Base-by-base conservation (phyloP, 2,797 vertebrate species). In the Etheostoma perlongum region DNA sequence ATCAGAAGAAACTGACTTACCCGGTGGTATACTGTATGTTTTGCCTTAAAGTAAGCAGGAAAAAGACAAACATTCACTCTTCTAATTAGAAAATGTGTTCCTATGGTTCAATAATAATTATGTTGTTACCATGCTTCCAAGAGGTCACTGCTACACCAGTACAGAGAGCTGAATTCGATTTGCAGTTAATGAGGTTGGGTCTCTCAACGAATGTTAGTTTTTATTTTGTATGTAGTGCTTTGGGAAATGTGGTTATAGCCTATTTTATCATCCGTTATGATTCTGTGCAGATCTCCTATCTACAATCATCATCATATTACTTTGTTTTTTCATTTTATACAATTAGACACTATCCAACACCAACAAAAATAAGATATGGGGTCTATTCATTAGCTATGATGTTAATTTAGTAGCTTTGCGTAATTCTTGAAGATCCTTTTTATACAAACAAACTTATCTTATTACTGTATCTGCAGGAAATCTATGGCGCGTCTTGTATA, bases 71-170 rank as follows among this genome's bases (percentile, higher is more conserved):
- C 79, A 83, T 78, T 85, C 71, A 57, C 33, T 69, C 33, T 68
- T 83, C 57, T 92, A 91, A 93, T 91, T 89, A 74, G 83, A 89
- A 86, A 88, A 83, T 72, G 61, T 88, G 83, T 89, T 82, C 67
- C 49, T 74, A 53, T 87, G 84, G 89, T 91, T 91, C 74, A 81
- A 70, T 86, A 82, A 87, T 91, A 85, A 92, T 90, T 83, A 85
- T 83, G 67, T 86, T 70, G 78, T 88, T 81, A 81, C 68, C 40
- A 59, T 68, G 65, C 73, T 72, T 89, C 82, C 59, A 62, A 72
- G 59, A 74, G 88, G 85, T 93, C 90, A 91, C 55, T 44, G 61
- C 73, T 61, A 53, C 65, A 57, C 69, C 69, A 72, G 67, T 59
- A 58, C 81, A 44, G 62, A 69, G 66, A 30, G 69, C 53, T 66